These are phyloP conservation scores for Tenthredo amoena DNA, from an alignment of 2,888 invertebrate genomes.

Conservation along the genomic window DNA sequence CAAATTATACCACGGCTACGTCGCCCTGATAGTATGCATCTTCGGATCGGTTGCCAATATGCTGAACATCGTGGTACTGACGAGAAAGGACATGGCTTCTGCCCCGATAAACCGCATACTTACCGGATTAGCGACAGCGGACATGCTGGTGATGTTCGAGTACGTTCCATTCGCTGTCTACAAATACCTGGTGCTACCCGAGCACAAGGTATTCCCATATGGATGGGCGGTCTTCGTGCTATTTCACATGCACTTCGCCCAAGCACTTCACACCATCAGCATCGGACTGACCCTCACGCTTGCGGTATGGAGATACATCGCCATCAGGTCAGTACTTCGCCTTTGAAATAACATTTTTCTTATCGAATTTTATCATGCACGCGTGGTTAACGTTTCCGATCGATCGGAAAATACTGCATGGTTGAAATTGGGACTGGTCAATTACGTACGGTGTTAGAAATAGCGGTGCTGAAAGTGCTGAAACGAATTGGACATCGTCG, in stretches of 20 bases:
- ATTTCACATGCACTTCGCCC: slow-evolving; percentile 90
- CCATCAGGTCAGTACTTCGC: slow-evolving; percentile 84
- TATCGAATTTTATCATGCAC: slow-evolving; percentile 11
- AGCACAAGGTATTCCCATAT: slow-evolving; percentile 84
- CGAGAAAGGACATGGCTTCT: slow-evolving; percentile 88
- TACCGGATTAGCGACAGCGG: slow-evolving; percentile 91
- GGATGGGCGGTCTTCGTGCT: slow-evolving; percentile 87
- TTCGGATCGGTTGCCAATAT: slow-evolving; percentile 93
- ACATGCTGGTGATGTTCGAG: slow-evolving; percentile 94
- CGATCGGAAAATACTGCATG: slow-evolving; percentile 12
- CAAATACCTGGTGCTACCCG: slow-evolving; percentile 83
- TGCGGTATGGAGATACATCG: slow-evolving; percentile 93
- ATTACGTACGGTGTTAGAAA: not conserved
- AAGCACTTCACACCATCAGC: slow-evolving; percentile 90
- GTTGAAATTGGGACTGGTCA: not conserved
- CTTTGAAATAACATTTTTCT: not conserved
- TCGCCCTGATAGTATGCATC: slow-evolving; percentile 90
- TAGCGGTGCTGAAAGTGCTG: too few species aligned
- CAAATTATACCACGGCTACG: slow-evolving; percentile 89
- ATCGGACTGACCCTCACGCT: slow-evolving; percentile 89
- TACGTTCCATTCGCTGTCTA: slow-evolving; percentile 88
- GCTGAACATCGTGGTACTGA: slow-evolving; percentile 92
- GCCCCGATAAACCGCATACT: slow-evolving; percentile 93
- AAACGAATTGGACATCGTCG: too few species aligned
- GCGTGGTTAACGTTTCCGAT: slow-evolving; percentile 12